phyloP scores from a whole-genome alignment of 2,888 invertebrate genomes.

The Eledona agricola region DNA sequence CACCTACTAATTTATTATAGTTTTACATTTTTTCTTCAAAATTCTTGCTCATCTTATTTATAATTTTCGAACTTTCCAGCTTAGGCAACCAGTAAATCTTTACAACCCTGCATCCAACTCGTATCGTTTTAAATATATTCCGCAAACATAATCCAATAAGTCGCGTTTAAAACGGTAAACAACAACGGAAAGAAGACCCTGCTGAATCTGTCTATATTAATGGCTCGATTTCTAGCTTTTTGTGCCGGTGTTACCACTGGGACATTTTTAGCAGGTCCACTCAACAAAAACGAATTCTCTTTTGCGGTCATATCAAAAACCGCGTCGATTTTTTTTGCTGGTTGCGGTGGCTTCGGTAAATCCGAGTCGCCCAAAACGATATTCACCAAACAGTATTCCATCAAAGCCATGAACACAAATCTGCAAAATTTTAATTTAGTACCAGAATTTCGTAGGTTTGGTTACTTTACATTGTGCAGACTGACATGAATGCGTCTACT shows the following conservation, averaged over 20 bases:
- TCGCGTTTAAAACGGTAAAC: constrained; percentile 73
- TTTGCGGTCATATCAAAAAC: constrained; percentile 66
- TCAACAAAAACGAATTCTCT: constrained; percentile 62
- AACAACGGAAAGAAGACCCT: constrained; percentile 76
- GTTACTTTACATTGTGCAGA: constrained; percentile 78
- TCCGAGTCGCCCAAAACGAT: constrained; percentile 82
- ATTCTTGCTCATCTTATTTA: no score
- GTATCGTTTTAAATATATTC: constrained; percentile 69
- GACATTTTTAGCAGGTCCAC: constrained; percentile 54
- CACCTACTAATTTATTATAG: no score
- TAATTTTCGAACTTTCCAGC: no score
- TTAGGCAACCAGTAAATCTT: no score
- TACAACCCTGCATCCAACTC: not conserved
- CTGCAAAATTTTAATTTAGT: constrained; percentile 59
- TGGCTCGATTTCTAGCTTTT: constrained; percentile 70
- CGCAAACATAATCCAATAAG: constrained; percentile 79
- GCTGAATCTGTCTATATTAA: constrained; percentile 76
- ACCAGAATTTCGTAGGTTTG: not conserved
- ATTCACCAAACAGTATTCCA: constrained; percentile 92
- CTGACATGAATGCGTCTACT: constrained; percentile 92
- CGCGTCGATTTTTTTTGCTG: constrained; percentile 64
- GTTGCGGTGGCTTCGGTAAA: constrained; percentile 67
- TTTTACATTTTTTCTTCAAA: no score
- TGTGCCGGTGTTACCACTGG: constrained; percentile 67
- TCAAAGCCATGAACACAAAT: constrained; percentile 92